Evolutionary conservation across 2,797 vertebrate genomes (phyloP).

Genomic region (Diplodus puntazzo): DNA sequence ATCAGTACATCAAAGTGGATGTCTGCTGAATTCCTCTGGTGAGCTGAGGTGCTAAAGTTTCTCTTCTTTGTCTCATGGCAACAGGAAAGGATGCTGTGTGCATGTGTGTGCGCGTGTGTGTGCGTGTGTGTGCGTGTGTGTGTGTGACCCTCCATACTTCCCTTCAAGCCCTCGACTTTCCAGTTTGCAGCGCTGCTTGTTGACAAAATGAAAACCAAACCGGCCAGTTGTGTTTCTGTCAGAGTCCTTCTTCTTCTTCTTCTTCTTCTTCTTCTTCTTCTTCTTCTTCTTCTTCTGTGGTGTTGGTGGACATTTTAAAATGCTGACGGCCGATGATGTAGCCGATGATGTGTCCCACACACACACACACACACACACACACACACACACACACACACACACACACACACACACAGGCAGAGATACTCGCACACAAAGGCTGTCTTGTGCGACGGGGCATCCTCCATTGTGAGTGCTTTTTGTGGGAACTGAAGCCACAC

Average conservation of each 20-base stretch:
- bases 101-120: conserved; percentile 14
- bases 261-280: conserved; percentile 26
- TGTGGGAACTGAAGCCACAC: conserved; percentile 38
- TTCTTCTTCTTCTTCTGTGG: conserved; percentile 28
- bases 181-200: background rate
- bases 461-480: conserved; percentile 55
- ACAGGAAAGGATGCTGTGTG: conserved; percentile 27
- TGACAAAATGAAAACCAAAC: background rate
- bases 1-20: conserved; percentile 30
- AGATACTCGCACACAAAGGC: conserved; percentile 45
- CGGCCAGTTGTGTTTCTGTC: background rate
- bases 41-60: conserved; percentile 5
- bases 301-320: conserved; percentile 51
- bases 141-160: background rate
- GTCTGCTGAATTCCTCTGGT: conserved; percentile 9
- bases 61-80: conserved; percentile 9
- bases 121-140: background rate
- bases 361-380: background rate
- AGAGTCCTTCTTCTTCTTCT: conserved; percentile 13
- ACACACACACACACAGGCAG: background rate
- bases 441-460: conserved; percentile 46
- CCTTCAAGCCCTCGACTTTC: background rate
- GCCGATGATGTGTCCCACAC: conserved; percentile 44
- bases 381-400: background rate
- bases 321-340: conserved; percentile 59